These are phyloP conservation scores for Epistrophella euchroma DNA, from an alignment of 2,888 invertebrate genomes.

Conservation along the genomic window DNA sequence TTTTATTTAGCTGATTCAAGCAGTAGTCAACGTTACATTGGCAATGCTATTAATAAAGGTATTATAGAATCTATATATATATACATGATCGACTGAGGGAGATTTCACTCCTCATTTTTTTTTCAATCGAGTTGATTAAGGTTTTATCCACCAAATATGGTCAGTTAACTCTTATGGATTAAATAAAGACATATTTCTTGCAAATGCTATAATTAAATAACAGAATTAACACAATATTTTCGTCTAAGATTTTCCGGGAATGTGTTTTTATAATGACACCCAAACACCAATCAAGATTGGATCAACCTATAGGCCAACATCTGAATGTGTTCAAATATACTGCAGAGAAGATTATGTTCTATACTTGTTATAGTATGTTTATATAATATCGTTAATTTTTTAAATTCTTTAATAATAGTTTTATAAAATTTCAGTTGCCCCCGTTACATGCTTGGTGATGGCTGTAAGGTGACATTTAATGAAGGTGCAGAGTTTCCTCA, in stretches of 20 bases:
- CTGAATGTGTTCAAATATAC: slow-evolving; percentile 30
- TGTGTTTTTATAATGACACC: slow-evolving; percentile 35
- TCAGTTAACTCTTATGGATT: too few species aligned
- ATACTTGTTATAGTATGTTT: slow-evolving; percentile 17
- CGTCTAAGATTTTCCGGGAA: slow-evolving; percentile 27
- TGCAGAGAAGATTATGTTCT: slow-evolving; percentile 30
- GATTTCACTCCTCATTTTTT: too few species aligned
- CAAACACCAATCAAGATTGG: slow-evolving; percentile 19
- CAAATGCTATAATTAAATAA: too few species aligned
- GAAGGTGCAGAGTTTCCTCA: slow-evolving; percentile 40
- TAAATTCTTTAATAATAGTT: not conserved
- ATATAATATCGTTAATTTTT: not conserved
- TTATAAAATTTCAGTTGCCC: slow-evolving; percentile 35
- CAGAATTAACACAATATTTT: too few species aligned
- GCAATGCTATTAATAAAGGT: slow-evolving; percentile 33
- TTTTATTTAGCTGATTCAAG: slow-evolving; percentile 2
- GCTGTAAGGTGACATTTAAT: slow-evolving; percentile 41
- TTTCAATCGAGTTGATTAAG: too few species aligned
- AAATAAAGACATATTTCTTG: too few species aligned
- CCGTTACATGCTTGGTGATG: slow-evolving; percentile 60
- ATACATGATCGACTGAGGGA: not conserved
- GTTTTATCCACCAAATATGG: too few species aligned
- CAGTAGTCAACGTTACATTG: slow-evolving; percentile 29
- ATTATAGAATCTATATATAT: not conserved
- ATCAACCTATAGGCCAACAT: not conserved